These are phyloP conservation scores for Apantesis nais DNA, from an alignment of 2,888 invertebrate genomes.

Conservation along the genomic window DNA sequence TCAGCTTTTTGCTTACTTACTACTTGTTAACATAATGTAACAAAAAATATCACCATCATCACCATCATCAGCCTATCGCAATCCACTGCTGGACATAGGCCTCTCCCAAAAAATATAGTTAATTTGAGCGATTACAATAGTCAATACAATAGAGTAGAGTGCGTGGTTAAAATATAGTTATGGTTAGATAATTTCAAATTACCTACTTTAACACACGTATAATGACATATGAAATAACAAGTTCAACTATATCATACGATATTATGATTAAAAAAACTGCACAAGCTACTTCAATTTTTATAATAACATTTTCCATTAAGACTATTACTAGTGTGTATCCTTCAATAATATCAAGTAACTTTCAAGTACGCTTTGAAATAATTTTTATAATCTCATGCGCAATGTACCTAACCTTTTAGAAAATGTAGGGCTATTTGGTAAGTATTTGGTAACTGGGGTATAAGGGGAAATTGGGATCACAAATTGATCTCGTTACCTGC, in stretches of 20 bases:
- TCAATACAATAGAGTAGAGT: slow-evolving; percentile 48
- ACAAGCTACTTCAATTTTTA: neutral
- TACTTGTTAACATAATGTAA: no score
- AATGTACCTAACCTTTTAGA: neutral
- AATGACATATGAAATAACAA: slow-evolving; percentile 28
- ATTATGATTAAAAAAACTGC: neutral
- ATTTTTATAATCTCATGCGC: neutral
- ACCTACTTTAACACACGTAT: slow-evolving; percentile 31
- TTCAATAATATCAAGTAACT: neutral
- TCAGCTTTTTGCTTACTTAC: no score
- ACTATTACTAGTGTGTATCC: neutral
- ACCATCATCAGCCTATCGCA: no score
- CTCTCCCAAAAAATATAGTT: no score
- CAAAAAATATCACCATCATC: no score
- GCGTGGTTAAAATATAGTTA: slow-evolving; percentile 40
- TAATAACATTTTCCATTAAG: neutral
- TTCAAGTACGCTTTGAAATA: neutral
- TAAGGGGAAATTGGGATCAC: no score
- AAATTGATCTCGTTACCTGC: no score
- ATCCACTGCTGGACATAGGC: no score
- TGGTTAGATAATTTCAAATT: slow-evolving; percentile 43
- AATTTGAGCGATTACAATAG: slow-evolving; percentile 35
- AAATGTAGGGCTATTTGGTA: neutral
- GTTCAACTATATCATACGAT: neutral
- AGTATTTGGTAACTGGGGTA: neutral